phyloP scores from a whole-genome alignment of 2,888 invertebrate genomes.

The Gymnosoma rotundatum region DNA sequence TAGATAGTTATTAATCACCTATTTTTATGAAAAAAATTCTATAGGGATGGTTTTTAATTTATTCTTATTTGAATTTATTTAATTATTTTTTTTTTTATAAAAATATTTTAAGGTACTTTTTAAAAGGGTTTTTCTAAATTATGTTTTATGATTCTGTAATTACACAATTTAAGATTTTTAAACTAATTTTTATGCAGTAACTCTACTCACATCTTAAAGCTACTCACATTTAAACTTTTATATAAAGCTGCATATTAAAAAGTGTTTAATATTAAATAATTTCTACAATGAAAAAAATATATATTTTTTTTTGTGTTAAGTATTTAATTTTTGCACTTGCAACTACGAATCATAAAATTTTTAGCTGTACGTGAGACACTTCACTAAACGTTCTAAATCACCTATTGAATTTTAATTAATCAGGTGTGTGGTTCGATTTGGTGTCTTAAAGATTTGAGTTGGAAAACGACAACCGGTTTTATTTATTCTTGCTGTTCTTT shows the following conservation, averaged over 20 bases:
- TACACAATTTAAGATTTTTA: too few relatives aligned
- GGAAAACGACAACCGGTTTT: conserved; percentile 29
- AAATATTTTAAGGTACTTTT: too few relatives aligned
- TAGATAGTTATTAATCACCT: too few relatives aligned
- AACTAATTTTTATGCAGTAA: too few relatives aligned
- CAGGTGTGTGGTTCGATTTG: conserved; percentile 35
- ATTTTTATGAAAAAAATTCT: too few relatives aligned
- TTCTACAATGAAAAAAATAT: conserved; percentile 12
- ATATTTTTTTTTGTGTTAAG: too few relatives aligned
- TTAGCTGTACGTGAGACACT: conserved; percentile 3
- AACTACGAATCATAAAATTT: background rate
- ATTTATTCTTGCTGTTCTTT: background rate
- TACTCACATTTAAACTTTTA: background rate
- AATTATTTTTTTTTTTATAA: too few relatives aligned
- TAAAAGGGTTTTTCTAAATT: too few relatives aligned
- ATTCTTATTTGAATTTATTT: too few relatives aligned
- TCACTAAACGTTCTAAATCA: conserved; percentile 32
- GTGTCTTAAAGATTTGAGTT: conserved; percentile 4
- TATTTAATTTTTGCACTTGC: conserved; percentile 18
- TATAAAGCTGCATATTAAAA: background rate
- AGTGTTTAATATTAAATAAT: conserved; percentile 5
- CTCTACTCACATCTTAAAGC: background rate
- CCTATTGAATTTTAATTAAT: conserved; percentile 52
- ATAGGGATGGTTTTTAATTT: too few relatives aligned
- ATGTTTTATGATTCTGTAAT: too few relatives aligned